Conservation (phyloP, 2,113 vertebrate species). For the Oryzias woworae region DNA sequence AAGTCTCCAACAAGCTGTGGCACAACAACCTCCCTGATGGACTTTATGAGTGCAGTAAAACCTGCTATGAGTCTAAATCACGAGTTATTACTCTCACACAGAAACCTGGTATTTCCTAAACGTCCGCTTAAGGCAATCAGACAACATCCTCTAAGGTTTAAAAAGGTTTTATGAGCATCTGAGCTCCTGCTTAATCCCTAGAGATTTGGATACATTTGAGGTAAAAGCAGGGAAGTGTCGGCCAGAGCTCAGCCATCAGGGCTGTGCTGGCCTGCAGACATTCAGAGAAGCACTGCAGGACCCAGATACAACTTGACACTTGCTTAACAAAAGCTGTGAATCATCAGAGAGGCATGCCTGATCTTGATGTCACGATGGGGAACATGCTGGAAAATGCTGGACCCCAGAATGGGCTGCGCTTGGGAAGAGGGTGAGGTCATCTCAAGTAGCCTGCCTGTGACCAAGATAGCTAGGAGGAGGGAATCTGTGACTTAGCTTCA, state of each 20-base stretch:
- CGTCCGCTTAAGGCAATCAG: not conserved
- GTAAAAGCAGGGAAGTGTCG: not conserved
- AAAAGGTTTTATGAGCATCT: not conserved
- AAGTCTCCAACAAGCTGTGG: not conserved
- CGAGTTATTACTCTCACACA: not conserved
- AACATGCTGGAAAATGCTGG: slow-evolving; percentile 47
- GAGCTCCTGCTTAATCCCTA: not conserved
- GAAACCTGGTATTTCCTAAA: slow-evolving; percentile 1
- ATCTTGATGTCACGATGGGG: slow-evolving; percentile 50
- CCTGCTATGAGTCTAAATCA: slow-evolving; percentile 2
- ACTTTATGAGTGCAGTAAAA: slow-evolving; percentile 2
- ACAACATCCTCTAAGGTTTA: not conserved
- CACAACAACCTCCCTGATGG: not conserved
- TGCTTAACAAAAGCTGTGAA: slow-evolving; percentile 37
- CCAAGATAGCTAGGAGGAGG: slow-evolving; percentile 60
- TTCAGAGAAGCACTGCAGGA: not conserved
- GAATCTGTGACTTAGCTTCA: slow-evolving; percentile 62
- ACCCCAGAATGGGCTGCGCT: slow-evolving; percentile 15
- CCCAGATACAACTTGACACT: slow-evolving; percentile 20
- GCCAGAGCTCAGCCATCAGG: not conserved
- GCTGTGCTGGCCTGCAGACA: slow-evolving; percentile 1
- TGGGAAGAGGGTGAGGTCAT: slow-evolving; percentile 19
- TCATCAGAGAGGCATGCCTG: slow-evolving; percentile 11
- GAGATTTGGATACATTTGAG: slow-evolving; percentile 5
- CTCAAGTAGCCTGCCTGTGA: slow-evolving; percentile 16